Conservation (phyloP, 2,113 vertebrate species). For the Malurus cyaneus region DNA sequence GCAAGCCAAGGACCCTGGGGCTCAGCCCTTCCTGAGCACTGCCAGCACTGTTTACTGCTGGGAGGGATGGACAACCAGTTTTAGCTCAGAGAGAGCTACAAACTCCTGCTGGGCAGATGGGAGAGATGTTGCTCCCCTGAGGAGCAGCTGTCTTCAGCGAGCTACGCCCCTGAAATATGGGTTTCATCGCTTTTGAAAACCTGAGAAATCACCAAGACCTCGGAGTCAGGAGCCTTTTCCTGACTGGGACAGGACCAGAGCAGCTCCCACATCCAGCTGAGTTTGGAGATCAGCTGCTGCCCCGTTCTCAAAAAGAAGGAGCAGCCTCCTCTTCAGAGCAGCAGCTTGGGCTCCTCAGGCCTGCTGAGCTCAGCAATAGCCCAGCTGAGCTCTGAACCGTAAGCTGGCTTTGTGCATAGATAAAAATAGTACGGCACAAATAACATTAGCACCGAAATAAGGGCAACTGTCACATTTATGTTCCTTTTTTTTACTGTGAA, state of each 20-base stretch:
- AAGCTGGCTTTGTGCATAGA: background rate
- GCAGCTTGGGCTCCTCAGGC: background rate
- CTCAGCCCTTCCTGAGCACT: background rate
- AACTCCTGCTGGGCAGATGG: background rate
- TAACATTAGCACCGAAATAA: background rate
- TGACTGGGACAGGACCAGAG: background rate
- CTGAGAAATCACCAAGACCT: background rate
- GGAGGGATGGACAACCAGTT: background rate
- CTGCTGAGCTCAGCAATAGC: constrained; percentile 46
- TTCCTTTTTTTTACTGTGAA: background rate
- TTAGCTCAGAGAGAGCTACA: background rate
- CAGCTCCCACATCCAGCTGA: background rate
- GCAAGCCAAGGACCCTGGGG: background rate
- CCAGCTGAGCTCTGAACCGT: background rate
- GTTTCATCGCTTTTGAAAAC: background rate
- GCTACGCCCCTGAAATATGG: background rate
- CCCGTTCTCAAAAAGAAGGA: background rate
- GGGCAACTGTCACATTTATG: background rate
- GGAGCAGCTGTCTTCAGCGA: background rate
- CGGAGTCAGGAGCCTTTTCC: background rate
- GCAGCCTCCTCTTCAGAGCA: background rate
- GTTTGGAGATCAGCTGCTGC: background rate
- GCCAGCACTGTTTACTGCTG: background rate
- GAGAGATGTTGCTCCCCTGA: background rate
- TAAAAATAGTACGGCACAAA: constrained; percentile 32